A percentile compares a stretch with the other conserved stretches of the same genome.
These are phyloP conservation scores for Sebastes schlegelii DNA, from an alignment of 2,113 vertebrate species.

Conservation along the genomic window DNA sequence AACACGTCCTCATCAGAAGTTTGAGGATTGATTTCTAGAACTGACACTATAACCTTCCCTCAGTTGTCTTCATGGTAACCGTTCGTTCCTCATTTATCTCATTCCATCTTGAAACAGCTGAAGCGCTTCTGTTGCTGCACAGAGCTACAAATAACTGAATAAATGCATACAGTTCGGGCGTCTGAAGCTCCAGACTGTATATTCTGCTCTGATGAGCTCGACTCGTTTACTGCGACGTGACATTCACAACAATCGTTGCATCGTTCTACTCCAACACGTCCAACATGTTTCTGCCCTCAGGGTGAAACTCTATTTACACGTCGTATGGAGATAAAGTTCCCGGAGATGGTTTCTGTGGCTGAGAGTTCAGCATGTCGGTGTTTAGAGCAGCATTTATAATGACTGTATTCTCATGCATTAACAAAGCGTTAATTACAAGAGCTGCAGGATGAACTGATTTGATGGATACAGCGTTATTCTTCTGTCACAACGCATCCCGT, in stretches of 20 bases:
- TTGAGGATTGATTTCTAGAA: too few relatives aligned
- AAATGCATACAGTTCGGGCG: too few relatives aligned
- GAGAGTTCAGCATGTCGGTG: background rate
- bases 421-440: background rate
- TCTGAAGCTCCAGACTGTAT: background rate
- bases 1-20: too few relatives aligned
- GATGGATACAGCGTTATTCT: background rate
- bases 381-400: background rate
- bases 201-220: background rate
- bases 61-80: background rate
- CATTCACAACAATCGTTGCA: background rate
- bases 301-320: background rate
- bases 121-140: background rate
- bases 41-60: too few relatives aligned
- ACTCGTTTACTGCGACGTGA: background rate
- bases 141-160: too few relatives aligned
- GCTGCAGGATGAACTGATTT: background rate
- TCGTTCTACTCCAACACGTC: background rate
- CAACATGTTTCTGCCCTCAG: background rate
- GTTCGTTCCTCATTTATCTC: background rate
- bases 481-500: background rate
- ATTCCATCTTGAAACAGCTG: background rate
- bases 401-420: background rate
- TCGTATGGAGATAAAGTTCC: background rate
- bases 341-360: background rate